Evolutionary conservation across 2,888 invertebrate genomes (phyloP).

Genomic region (Mesorhabditis sp.): DNA sequence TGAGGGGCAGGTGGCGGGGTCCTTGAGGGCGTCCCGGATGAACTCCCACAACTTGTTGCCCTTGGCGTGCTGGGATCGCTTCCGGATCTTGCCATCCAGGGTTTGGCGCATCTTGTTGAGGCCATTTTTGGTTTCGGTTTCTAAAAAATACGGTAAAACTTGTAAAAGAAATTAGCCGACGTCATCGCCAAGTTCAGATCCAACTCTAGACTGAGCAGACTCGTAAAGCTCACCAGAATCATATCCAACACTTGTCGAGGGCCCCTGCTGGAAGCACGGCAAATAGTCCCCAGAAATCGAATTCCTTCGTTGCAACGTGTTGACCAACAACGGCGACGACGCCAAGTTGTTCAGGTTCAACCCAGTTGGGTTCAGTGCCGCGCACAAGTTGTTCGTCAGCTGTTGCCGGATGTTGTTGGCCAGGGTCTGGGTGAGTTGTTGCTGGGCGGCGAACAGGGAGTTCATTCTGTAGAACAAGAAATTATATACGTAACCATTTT

Average conservation of each 20-base stretch:
- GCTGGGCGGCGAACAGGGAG: slow-evolving; percentile 3
- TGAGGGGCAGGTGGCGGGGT: slow-evolving; percentile 74
- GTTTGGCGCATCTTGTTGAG: slow-evolving; percentile 39
- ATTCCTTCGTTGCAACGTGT: slow-evolving; percentile 1
- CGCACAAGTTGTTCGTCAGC: slow-evolving; percentile 1
- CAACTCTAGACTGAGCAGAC: neutral
- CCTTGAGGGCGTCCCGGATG: slow-evolving; percentile 75
- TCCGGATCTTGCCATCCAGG: slow-evolving; percentile 56
- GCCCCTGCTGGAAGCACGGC: slow-evolving; percentile 3
- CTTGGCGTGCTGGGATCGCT: slow-evolving; percentile 57
- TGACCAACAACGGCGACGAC: neutral
- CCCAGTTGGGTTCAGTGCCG: neutral
- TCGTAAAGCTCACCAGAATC: neutral
- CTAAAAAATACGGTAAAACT: slow-evolving; percentile 3
- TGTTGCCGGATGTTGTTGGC: slow-evolving; percentile 1
- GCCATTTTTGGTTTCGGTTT: slow-evolving; percentile 24
- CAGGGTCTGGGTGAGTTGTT: slow-evolving; percentile 4
- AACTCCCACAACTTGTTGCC: slow-evolving; percentile 74
- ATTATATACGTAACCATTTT: neutral
- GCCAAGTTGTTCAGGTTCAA: slow-evolving; percentile 6
- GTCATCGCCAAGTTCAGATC: neutral
- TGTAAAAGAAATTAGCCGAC: neutral
- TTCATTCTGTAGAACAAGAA: neutral
- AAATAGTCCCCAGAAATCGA: slow-evolving; percentile 3
- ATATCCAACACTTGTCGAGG: slow-evolving; percentile 3